Evolutionary conservation across 2,797 vertebrate species (phyloP).

Genomic region (Chelmon rostratus): DNA sequence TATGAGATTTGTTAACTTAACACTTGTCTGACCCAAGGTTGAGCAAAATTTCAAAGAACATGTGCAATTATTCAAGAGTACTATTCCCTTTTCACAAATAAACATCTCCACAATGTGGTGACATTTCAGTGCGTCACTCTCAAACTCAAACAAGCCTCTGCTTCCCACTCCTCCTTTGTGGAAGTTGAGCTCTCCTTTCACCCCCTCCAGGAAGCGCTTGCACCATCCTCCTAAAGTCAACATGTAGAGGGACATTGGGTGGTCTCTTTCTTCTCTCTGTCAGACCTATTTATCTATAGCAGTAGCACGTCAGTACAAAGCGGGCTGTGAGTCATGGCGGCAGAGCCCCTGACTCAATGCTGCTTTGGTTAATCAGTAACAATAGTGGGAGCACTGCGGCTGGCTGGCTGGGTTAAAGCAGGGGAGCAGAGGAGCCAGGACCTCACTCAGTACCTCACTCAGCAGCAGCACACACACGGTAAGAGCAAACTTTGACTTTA

Average conservation of each 20-base stretch:
- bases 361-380: slow-evolving; percentile 79
- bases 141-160: slow-evolving; percentile 40
- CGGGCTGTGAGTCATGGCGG: slow-evolving; percentile 61
- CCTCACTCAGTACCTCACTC: slow-evolving; percentile 58
- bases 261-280: slow-evolving; percentile 43
- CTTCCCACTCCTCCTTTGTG: slow-evolving; percentile 26
- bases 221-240: slow-evolving; percentile 66
- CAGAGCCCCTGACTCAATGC: slow-evolving; percentile 68
- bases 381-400: slow-evolving; percentile 39
- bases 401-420: slow-evolving; percentile 59
- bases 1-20: slow-evolving; percentile 22
- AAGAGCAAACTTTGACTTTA: slow-evolving; percentile 56
- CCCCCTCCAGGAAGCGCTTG: slow-evolving; percentile 48
- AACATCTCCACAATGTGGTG: slow-evolving; percentile 15
- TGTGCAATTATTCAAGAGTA: not conserved
- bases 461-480: slow-evolving; percentile 62
- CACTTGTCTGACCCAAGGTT: slow-evolving; percentile 4
- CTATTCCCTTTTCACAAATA: slow-evolving; percentile 15
- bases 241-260: slow-evolving; percentile 54
- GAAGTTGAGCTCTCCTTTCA: slow-evolving; percentile 28
- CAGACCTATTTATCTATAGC: slow-evolving; percentile 58
- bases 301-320: slow-evolving; percentile 60
- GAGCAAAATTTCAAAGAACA: slow-evolving; percentile 37
- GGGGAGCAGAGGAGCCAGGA: slow-evolving; percentile 48
- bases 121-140: slow-evolving; percentile 55